Conservation (phyloP, 2,797 vertebrate species). For the Capromys pilorides region DNA sequence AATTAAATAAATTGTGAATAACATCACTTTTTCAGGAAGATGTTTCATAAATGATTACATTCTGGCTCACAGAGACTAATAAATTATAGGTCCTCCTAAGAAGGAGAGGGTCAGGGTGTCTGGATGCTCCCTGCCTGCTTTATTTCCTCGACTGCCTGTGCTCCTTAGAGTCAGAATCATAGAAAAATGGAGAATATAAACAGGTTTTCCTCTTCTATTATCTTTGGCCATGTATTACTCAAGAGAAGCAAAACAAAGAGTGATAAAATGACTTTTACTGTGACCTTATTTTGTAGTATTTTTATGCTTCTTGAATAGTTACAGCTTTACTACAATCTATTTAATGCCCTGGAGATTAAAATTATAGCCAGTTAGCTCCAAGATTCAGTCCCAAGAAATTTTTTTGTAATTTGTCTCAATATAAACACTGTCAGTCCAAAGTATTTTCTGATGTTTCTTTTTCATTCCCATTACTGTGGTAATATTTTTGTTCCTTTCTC, state of each 20-base stretch:
- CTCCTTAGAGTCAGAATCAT: neutral
- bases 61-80: neutral
- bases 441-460: neutral
- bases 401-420: neutral
- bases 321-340: conserved; percentile 12
- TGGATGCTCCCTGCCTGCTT: neutral
- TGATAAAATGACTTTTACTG: neutral
- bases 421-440: neutral
- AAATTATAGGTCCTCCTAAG: neutral
- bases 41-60: conserved; percentile 16
- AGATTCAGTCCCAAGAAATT: conserved; percentile 17
- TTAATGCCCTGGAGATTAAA: neutral
- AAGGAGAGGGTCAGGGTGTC: neutral
- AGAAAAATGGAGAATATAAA: neutral
- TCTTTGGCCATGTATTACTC: neutral
- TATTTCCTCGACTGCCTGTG: neutral
- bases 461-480: neutral
- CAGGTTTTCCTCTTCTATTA: neutral
- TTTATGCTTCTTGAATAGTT: conserved; percentile 11
- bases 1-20: conserved; percentile 3
- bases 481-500: conserved; percentile 38
- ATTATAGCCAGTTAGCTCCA: neutral
- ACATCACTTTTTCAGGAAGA: neutral
- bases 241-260: conserved; percentile 22
- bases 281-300: neutral